Percentiles rank a stretch among this genome's conserved stretches.
phyloP scores from a whole-genome alignment of 1,140 invertebrate species.

The Asbolus verrucosus region DNA sequence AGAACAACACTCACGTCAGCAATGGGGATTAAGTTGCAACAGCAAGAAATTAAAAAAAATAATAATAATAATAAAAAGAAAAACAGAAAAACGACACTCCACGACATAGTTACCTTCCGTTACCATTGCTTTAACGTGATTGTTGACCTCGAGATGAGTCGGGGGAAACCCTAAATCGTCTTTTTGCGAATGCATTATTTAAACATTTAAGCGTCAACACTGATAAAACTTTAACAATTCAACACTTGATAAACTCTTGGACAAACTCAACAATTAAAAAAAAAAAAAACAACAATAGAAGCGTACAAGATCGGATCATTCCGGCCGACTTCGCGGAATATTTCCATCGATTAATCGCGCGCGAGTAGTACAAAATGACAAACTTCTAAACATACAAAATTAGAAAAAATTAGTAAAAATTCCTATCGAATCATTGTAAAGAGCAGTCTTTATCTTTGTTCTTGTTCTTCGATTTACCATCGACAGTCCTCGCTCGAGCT shows the following conservation, averaged over 20 bases:
- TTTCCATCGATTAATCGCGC: slow-evolving; percentile 51
- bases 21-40: slow-evolving; percentile 61
- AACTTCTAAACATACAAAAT: slow-evolving; percentile 47
- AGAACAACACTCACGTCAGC: slow-evolving; percentile 62
- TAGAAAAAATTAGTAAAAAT: slow-evolving; percentile 44
- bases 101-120: slow-evolving; percentile 57
- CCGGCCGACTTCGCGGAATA: slow-evolving; percentile 53
- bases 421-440: slow-evolving; percentile 57
- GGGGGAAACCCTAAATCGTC: background rate
- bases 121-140: slow-evolving; percentile 62
- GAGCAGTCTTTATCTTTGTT: slow-evolving; percentile 59
- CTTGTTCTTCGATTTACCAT: slow-evolving; percentile 39
- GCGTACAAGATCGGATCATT: slow-evolving; percentile 48
- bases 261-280: slow-evolving; percentile 44
- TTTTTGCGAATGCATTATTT: slow-evolving; percentile 52
- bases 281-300: too few relatives aligned
- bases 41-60: too few relatives aligned
- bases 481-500: slow-evolving; percentile 2
- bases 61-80: slow-evolving; percentile 50
- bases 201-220: slow-evolving; percentile 43
- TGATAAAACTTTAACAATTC: slow-evolving; percentile 42
- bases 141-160: slow-evolving; percentile 51
- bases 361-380: slow-evolving; percentile 43
- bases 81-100: slow-evolving; percentile 54
- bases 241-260: slow-evolving; percentile 44